Conservation (phyloP, 2,888 invertebrate genomes). For the Pachydiplax longipennis region DNA sequence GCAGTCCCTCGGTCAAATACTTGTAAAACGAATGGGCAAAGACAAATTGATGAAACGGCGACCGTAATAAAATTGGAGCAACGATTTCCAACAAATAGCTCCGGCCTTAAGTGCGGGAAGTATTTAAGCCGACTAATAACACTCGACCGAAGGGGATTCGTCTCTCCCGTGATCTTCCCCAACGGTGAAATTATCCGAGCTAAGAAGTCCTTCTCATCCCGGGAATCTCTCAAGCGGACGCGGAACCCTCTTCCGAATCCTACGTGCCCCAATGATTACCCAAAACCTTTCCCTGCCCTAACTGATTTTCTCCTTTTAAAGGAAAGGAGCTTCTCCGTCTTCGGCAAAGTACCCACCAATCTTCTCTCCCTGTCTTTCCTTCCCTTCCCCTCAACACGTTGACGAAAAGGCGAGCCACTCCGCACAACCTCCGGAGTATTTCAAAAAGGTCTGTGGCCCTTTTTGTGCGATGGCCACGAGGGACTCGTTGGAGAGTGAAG, state of each 20-base stretch:
- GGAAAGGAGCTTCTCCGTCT: neutral
- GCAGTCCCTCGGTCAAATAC: too few species aligned
- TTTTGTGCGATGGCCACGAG: neutral
- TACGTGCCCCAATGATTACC: constrained; percentile 30
- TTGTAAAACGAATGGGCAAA: too few species aligned
- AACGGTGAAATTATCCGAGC: constrained; percentile 22
- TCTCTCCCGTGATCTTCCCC: neutral
- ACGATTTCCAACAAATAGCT: too few species aligned
- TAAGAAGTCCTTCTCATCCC: neutral
- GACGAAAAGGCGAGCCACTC: constrained; percentile 24
- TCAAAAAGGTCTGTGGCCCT: neutral
- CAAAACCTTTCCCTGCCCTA: neutral
- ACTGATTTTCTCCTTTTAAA: constrained; percentile 28
- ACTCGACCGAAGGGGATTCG: too few species aligned
- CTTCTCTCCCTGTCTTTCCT: neutral
- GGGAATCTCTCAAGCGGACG: constrained; percentile 10
- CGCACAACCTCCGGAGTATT: neutral
- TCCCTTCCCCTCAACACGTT: neutral
- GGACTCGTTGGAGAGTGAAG: neutral
- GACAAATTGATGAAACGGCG: neutral
- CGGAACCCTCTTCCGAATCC: constrained; percentile 7
- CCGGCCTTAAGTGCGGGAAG: too few species aligned
- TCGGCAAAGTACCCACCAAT: neutral
- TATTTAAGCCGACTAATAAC: too few species aligned
- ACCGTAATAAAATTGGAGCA: neutral